These are phyloP conservation scores for Micromussa lordhowensis DNA, from an alignment of 92 coral and sea anemone genomes.

Conservation along the genomic window DNA sequence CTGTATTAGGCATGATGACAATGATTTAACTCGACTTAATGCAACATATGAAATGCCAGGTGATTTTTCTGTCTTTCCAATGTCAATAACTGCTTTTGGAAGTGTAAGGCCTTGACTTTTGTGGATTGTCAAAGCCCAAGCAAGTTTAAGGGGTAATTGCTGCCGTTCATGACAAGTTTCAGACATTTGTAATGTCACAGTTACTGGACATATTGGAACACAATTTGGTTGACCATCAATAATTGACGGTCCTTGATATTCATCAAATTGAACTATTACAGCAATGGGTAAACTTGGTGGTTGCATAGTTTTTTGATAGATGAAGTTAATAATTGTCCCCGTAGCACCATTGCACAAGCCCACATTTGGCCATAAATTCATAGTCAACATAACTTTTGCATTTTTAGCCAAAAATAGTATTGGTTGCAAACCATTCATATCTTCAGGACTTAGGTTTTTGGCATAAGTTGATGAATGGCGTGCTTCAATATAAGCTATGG, in stretches of 20 bases:
- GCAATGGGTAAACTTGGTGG: too few species aligned
- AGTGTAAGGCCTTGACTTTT: too few species aligned
- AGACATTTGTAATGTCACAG: background rate
- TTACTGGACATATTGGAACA: conserved; percentile 16
- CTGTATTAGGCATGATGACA: too few species aligned
- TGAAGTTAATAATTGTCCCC: too few species aligned
- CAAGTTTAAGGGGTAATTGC: conserved; percentile 48
- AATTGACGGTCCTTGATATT: background rate
- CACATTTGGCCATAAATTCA: too few species aligned
- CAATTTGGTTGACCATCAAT: background rate
- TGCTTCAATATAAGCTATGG: background rate
- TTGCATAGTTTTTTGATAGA: too few species aligned
- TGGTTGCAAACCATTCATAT: conserved; percentile 8
- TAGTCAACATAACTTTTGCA: conserved; percentile 1
- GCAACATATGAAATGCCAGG: too few species aligned
- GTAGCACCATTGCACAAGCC: too few species aligned
- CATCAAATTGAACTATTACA: conserved; percentile 13
- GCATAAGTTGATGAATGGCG: conserved; percentile 2
- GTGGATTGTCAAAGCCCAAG: conserved; percentile 59
- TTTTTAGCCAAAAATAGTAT: background rate
- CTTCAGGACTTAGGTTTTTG: background rate
- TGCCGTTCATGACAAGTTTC: conserved; percentile 30
- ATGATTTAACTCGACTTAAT: too few species aligned
- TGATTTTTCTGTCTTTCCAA: too few species aligned
- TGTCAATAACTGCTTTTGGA: too few species aligned